Percentiles rank a stretch among this genome's conserved stretches.
phyloP scores from a whole-genome alignment of 2,888 invertebrate species.

The Drosophila birchii region DNA sequence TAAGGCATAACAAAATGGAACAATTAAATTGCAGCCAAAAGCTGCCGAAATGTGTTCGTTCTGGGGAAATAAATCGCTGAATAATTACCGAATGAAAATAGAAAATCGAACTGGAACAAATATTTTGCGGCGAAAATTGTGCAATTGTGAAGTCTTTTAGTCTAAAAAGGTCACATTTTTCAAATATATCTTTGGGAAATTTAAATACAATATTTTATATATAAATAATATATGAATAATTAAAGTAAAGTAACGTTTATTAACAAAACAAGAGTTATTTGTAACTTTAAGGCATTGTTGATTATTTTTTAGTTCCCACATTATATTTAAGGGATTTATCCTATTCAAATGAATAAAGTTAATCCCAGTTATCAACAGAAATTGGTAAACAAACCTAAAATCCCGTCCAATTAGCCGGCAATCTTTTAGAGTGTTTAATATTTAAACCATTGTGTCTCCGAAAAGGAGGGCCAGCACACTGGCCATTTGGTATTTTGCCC shows the following conservation, averaged over 20 bases:
- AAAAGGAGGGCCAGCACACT: not conserved
- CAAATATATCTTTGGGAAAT: not conserved
- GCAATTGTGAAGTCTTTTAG: constrained; percentile 20
- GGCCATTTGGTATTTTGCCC: constrained; percentile 23
- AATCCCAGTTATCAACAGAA: constrained; percentile 13
- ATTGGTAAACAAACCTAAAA: constrained; percentile 25
- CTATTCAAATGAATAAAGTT: constrained; percentile 2
- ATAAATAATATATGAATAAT: no score
- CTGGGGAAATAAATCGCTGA: constrained; percentile 22
- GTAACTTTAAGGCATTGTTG: not conserved
- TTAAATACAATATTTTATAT: no score
- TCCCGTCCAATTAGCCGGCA: constrained; percentile 37
- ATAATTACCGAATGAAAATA: constrained; percentile 34
- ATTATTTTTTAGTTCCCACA: not conserved
- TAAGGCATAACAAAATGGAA: constrained; percentile 49
- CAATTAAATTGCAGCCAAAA: constrained; percentile 19
- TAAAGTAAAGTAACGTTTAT: no score
- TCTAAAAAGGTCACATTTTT: not conserved
- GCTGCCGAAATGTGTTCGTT: constrained; percentile 23
- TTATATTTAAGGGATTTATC: not conserved
- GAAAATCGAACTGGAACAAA: constrained; percentile 26
- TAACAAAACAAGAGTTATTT: no score
- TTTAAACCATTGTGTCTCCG: constrained; percentile 21
- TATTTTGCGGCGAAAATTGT: constrained; percentile 22
- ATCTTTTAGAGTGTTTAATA: constrained; percentile 31